These are phyloP conservation scores for Eurypyga helias DNA, from an alignment of 2,113 vertebrate species.

Conservation along the genomic window DNA sequence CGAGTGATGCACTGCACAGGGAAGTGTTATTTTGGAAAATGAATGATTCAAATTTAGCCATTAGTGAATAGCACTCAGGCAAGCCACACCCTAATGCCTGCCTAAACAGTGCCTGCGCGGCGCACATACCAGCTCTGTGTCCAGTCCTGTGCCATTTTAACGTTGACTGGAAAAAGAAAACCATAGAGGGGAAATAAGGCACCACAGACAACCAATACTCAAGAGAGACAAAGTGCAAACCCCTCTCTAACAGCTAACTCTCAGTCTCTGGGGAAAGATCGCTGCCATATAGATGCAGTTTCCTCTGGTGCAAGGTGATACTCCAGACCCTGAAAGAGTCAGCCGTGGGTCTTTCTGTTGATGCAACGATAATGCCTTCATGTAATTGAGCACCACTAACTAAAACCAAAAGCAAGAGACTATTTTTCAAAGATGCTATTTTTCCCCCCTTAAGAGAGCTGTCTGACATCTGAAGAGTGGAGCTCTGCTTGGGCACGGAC, in stretches of 20 bases:
- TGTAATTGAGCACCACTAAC: not conserved
- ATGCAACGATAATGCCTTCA: not conserved
- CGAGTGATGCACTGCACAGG: not conserved
- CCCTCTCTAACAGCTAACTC: not conserved
- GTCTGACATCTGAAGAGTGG: not conserved
- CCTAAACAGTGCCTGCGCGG: not conserved
- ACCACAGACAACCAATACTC: not conserved
- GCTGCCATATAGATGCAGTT: not conserved
- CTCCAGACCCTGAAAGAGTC: not conserved
- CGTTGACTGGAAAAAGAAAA: not conserved
- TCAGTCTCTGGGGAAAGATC: not conserved
- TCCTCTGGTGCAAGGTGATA: not conserved
- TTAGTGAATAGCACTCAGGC: not conserved
- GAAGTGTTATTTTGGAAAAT: not conserved
- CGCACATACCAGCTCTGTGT: not conserved
- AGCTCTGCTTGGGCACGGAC: not conserved
- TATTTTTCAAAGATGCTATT: not conserved
- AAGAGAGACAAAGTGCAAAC: not conserved
- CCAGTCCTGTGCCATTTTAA: not conserved
- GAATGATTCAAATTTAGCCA: not conserved
- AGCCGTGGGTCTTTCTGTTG: not conserved
- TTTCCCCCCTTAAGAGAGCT: not conserved
- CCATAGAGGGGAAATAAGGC: not conserved
- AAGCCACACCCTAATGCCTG: not conserved
- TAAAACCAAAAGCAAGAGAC: conserved; percentile 22